Evolutionary conservation across 2,113 vertebrate genomes (phyloP), one percentile per base, ranked within the genome.

Genomic region (Boulengerochromis microlepis): DNA sequence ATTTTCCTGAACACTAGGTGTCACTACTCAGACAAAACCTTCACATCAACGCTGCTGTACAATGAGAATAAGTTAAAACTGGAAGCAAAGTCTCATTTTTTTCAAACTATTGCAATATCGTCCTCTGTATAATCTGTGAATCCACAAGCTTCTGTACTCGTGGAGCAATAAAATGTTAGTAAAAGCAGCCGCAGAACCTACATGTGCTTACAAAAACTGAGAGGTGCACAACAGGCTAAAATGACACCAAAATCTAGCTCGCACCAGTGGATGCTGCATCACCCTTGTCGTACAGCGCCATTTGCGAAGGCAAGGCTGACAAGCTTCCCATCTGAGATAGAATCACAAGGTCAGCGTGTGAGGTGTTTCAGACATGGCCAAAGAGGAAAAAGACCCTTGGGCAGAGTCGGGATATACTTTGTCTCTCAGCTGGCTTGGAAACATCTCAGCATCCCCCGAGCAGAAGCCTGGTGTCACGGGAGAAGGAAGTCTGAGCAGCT

Each of bases 211-310:
- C 64, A 69, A 40, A 69, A 40, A 22, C 35, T 69, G 64, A 69
- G 64, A 69, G 35, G 11, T 40, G 11, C 35, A 22, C 35, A 8
- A 22, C 19, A 22, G 35, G 11, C 64, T 40, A 22, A 69, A 40
- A 22, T 40, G n/a, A 69, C 64, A 40, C n/a, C n/a, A 40, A 69
- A 69, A 40, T 5, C 35, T 40, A 24, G 35, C 35, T 69, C 2
- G 35, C 35, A 24, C 12, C 35, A 40, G 35, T 15, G 0, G 2
- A 69, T 69, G 19, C 12, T 40, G 35, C 35, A 2, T 69, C 35
- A 24, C 35, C n/a, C 35, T 69, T 38, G 7, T 22, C 11, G 0
- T 38, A 22, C 7, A 0, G 10, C 4, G 1, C 19, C 61, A 38
- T 66, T 22, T 66, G 61, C 4, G 1, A 66, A 13, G 19, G 19